Percentiles rank a stretch among this genome's conserved stretches.
These are phyloP conservation scores for Drosophila hamatofila DNA, from an alignment of 2,888 invertebrate genomes.

Conservation along the genomic window DNA sequence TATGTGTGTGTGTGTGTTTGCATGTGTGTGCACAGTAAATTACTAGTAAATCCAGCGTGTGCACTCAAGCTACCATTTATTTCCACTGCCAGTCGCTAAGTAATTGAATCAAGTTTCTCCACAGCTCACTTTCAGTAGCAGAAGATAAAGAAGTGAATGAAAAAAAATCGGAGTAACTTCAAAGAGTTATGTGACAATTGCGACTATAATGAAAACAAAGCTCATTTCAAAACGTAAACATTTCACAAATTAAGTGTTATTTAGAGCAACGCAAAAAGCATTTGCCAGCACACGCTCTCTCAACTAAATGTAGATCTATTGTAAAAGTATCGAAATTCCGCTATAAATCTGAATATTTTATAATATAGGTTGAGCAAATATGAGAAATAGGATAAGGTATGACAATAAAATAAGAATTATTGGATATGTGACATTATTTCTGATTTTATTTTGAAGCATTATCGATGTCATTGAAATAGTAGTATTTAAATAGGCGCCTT, in stretches of 20 bases:
- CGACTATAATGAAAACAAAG: not conserved
- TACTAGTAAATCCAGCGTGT: constrained; percentile 63
- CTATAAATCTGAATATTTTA: not conserved
- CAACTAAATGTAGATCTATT: not conserved
- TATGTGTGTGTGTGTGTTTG: constrained; percentile 1
- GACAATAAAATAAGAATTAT: not conserved
- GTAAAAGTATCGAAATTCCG: not conserved
- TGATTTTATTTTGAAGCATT: too few species aligned
- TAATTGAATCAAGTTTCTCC: constrained; percentile 58
- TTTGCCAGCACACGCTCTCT: not conserved
- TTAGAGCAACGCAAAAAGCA: constrained; percentile 1
- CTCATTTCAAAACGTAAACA: not conserved
- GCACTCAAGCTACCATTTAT: constrained; percentile 63
- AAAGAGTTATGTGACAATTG: constrained; percentile 33
- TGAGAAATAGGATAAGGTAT: too few species aligned
- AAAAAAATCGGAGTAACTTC: not conserved
- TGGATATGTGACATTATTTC: not conserved
- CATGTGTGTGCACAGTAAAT: constrained; percentile 51
- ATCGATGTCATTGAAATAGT: not conserved
- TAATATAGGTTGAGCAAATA: not conserved
- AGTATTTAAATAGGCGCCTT: too few species aligned
- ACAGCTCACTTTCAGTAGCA: constrained; percentile 22
- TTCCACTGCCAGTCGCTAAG: constrained; percentile 57
- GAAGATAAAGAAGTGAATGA: constrained; percentile 6
- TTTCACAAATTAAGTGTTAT: constrained; percentile 5